Percentiles rank a stretch among this genome's conserved stretches.
Conservation (phyloP, 2,113 vertebrate genomes). For the Chaetops frenatus region DNA sequence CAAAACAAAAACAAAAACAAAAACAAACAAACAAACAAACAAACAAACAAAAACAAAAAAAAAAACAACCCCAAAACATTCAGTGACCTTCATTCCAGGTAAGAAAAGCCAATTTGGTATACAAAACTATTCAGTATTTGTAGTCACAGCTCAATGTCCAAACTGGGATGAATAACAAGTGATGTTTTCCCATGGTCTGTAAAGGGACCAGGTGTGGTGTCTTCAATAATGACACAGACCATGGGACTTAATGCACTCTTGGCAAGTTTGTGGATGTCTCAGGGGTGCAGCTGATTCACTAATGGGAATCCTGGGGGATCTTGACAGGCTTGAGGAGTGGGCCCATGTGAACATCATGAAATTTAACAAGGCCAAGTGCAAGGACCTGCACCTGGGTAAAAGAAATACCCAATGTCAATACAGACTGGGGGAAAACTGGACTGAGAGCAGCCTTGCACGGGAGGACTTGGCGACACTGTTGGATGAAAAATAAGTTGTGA, state of each 20-base stretch:
- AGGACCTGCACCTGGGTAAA: fast-evolving
- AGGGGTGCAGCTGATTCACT: background rate
- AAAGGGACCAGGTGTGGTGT: background rate
- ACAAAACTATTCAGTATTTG: background rate
- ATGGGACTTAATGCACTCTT: background rate
- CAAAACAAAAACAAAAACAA: background rate
- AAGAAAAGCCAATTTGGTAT: background rate
- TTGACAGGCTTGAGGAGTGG: background rate
- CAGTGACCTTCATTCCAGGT: background rate
- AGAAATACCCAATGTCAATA: no score
- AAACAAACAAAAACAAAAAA: background rate
- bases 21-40: background rate
- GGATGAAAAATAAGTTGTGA: background rate
- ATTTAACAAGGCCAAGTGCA: background rate
- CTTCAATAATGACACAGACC: background rate
- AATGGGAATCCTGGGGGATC: background rate
- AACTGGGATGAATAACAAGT: background rate
- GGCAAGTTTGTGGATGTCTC: background rate
- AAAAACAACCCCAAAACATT: no score
- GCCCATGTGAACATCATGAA: background rate
- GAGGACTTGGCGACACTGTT: background rate
- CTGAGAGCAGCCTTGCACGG: background rate
- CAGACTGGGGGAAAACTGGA: background rate
- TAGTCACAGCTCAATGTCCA: background rate
- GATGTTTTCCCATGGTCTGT: background rate